Evolutionary conservation across 2,113 vertebrate genomes (phyloP).

Genomic region (Catagonus wagneri): DNA sequence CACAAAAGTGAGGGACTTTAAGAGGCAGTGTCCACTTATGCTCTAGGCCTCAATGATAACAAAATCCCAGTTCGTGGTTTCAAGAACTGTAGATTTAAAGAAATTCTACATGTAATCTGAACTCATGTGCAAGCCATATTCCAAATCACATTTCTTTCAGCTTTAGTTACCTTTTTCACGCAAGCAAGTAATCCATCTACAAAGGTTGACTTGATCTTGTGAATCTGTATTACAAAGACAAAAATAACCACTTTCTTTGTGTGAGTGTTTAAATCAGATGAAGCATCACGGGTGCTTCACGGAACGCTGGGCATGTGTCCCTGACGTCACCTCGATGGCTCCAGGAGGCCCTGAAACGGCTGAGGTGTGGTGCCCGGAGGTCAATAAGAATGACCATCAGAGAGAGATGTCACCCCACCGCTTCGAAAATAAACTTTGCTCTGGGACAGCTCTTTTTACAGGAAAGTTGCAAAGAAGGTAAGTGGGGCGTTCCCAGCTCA

Average conservation of each 20-base stretch:
- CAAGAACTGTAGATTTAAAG: background rate
- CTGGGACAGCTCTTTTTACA: background rate
- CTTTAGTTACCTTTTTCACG: constrained; percentile 89
- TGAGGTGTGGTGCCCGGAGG: background rate
- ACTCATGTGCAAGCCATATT: background rate
- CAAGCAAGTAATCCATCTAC: constrained; percentile 92
- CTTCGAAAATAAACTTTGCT: background rate
- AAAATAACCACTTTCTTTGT: background rate
- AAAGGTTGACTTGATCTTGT: constrained; percentile 96
- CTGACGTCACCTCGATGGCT: background rate
- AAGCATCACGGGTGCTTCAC: background rate
- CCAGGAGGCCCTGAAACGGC: background rate
- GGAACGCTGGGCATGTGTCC: accelerated
- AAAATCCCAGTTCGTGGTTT: background rate
- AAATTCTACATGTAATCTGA: background rate
- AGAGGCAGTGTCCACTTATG: background rate
- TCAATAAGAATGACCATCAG: background rate
- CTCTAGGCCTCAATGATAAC: background rate
- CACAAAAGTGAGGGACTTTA: too few species aligned
- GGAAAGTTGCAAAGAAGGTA: background rate
- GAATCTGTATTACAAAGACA: constrained; percentile 87
- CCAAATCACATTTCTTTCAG: background rate
- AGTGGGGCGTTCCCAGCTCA: accelerated
- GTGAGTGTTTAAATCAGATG: background rate
- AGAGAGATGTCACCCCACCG: background rate